Base-by-base conservation (phyloP, 2,888 invertebrate species). In the Monopis laevigella region DNA sequence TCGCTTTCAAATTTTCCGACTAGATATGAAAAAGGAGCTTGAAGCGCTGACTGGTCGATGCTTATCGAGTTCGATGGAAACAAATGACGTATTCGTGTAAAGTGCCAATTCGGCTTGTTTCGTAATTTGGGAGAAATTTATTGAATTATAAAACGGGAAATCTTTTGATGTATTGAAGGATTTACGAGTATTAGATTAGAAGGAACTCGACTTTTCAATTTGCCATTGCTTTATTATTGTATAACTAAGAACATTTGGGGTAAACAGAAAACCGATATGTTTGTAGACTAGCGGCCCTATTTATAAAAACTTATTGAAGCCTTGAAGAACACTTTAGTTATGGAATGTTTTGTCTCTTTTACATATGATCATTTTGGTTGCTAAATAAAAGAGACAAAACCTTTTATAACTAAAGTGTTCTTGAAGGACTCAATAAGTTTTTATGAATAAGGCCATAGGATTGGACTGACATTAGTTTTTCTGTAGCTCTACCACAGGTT, bases 161-260 rank as follows among this genome's bases (percentile, higher is more conserved):
- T 59, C 56, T 69, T 72, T 74, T 74, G 73, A 73, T 69, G 67
- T 66, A 68, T 64, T 58, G 63, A 65, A 64, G 53, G 60, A 59
- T 56, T 58, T 48, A 49, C 48, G 49, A 52, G 52, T 59, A 75
- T 68, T 73, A 65, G 68, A 74, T 77, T 72, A 71, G 54, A 54
- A 52, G 56, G 56, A 54, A 72, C 68, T 58, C 65, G 73, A 69
- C 65, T 73, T 72, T 71, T 69, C 71, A 72, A 75, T 75, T 75
- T 72, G 59, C 53, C 52, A 56, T 56, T 11, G 13, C 19, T 10
- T 14, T 3, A 32, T 13, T n/a, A n/a, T n/a, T n/a, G n/a, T n/a
- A n/a, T n/a, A n/a, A n/a, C n/a, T n/a, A n/a, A n/a, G n/a, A n/a
- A n/a, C n/a, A n/a, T n/a, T n/a, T n/a, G n/a, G n/a, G n/a, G n/a